Evolutionary conservation across 2,113 vertebrate species (phyloP), one percentile per base, ranked within the genome.

Genomic region (Oncorhynchus keta): DNA sequence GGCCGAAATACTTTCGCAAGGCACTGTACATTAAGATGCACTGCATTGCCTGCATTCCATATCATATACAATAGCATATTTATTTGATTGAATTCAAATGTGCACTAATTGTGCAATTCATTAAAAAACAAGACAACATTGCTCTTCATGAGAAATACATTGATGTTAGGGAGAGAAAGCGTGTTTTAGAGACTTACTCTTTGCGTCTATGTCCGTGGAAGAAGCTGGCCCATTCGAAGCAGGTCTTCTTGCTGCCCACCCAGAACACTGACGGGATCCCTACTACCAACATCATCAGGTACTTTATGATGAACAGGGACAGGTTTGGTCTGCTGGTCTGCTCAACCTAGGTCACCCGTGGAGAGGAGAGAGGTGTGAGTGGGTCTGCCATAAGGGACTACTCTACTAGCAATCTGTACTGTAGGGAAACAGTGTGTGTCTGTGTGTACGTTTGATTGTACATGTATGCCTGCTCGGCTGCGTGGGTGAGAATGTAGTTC

Each of bases 241-340:
- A 99, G 57, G 98, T 99, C 91, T 99, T 99, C 90, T 98, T 99
- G 84, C 98, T 99, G 81, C 96, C 97, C 71, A 99, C 97, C 98
- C 98, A 99, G 93, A 99, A 99, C 77, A 99, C 95, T 0, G 98
- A 99, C 0, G 98, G 98, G 79, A 99, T 98, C 18, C 98, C 98
- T 1, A 98, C 96, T 0, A 99, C 93, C 87, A 99, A 89, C 88
- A 96, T 96, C 97, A 99, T 99, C 78, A 98, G 89, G 84, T 99
- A 99, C 83, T 99, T 99, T 87, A 98, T 94, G 73, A 99, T 94
- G 87, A 99, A 98, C 72, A 99, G 81, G 66, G 94, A 95, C 82
- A 99, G 89, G 76, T 97, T 94, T 0, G 98, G 98, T 1, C 92
- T 95, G 68, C 95, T 96, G 81, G 94, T 97, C 4, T 92, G 91